Evolutionary conservation across 1,140 invertebrate species (phyloP).

Genomic region (Drosophila arawakana): DNA sequence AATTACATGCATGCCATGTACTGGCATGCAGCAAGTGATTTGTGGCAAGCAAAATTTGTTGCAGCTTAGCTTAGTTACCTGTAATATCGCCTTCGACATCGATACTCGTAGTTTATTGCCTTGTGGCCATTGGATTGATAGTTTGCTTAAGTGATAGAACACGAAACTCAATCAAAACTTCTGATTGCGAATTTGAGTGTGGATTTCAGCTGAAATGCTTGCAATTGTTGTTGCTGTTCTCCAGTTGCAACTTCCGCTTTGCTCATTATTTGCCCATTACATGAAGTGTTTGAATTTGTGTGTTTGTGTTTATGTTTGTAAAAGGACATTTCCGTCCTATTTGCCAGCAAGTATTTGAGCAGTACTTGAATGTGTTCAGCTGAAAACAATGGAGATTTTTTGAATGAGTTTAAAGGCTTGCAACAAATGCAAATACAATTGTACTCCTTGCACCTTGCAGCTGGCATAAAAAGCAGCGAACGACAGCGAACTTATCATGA

Average conservation of each 20-base stretch:
- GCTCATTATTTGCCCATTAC: slow-evolving; percentile 65
- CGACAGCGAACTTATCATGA: slow-evolving; percentile 33
- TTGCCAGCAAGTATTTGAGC: slow-evolving; percentile 46
- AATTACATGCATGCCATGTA: slow-evolving; percentile 36
- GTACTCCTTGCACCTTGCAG: slow-evolving; percentile 29
- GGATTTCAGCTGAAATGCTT: background rate
- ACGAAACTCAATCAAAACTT: slow-evolving; percentile 17
- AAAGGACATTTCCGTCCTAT: slow-evolving; percentile 50
- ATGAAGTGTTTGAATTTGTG: slow-evolving; percentile 28
- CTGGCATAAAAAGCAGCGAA: slow-evolving; percentile 12
- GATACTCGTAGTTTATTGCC: slow-evolving; percentile 43
- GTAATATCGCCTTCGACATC: slow-evolving; percentile 29
- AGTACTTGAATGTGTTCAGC: slow-evolving; percentile 39
- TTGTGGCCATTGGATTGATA: slow-evolving; percentile 24
- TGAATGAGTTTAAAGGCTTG: slow-evolving; percentile 20
- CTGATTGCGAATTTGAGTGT: background rate
- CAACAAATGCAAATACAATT: slow-evolving; percentile 32
- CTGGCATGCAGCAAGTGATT: slow-evolving; percentile 30
- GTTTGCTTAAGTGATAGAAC: slow-evolving; percentile 45
- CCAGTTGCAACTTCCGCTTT: slow-evolving; percentile 39
- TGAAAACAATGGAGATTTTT: slow-evolving; percentile 14
- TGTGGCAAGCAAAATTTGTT: slow-evolving; percentile 50
- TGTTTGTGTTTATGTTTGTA: slow-evolving; percentile 17
- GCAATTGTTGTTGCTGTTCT: slow-evolving; percentile 8
- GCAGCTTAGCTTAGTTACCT: slow-evolving; percentile 9